Evolutionary conservation across 2,113 vertebrate genomes (phyloP), one percentile per base, ranked within the genome.

Genomic region (Fulmarus glacialis): DNA sequence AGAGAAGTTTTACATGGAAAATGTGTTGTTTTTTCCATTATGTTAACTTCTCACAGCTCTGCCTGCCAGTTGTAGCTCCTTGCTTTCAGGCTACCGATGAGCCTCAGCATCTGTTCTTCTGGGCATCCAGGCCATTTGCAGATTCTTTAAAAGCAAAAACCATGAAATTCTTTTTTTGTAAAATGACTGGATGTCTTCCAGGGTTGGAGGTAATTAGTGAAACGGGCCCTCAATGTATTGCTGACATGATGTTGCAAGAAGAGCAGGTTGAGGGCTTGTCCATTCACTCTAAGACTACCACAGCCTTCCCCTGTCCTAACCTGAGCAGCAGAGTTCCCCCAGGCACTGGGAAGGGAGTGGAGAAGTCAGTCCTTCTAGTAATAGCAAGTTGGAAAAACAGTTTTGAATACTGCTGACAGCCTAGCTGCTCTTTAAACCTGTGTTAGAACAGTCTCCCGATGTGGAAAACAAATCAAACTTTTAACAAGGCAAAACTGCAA

Each of bases 71-170:
- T 78, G 59, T 74, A 85, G 47, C 50, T 96, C 70, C 63, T 78
- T 82, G 40, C n/a, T 96, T 97, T 95, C 79, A 92, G 86, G 92
- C 79, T 92, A 88, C 82, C 73, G 92, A 77, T 86, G 93, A 92
- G 67, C 8, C 24, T 85, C 53, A 77, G 38, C 84, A 92, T 96
- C 91, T 96, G 91, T 74, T 92, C 89, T 96, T 92, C 67, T 83
- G 67, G 67, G 50, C 62, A 91, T 21, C 62, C 60, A 58, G 30
- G 38, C 16, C 59, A 40, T 56, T 94, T 74, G 29, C 38, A 88
- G 67, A 91, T 86, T 66, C 66, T 93, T 89, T 86, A 86, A 95
- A 94, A 88, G 74, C 12, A 95, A 90, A 93, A 82, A 10, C 56
- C 20, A 34, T 62, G 11, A 94, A 84, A 86, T 73, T 7, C 2